These are phyloP conservation scores for Drosophila limbata DNA, from an alignment of 2,888 invertebrate species.

Conservation along the genomic window DNA sequence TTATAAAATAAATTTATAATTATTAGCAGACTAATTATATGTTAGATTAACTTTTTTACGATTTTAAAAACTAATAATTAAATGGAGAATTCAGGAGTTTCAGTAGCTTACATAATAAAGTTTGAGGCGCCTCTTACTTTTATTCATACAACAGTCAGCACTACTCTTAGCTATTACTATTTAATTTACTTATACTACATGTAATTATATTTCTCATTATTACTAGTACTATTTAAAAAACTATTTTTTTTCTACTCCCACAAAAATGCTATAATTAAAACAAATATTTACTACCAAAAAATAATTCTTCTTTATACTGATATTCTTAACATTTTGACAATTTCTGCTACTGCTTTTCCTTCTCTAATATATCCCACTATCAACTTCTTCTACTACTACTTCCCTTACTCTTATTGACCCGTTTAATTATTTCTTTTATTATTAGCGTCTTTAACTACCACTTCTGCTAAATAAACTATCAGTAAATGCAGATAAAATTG, in stretches of 20 bases:
- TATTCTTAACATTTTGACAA: no score
- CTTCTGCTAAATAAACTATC: neutral
- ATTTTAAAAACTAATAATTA: neutral
- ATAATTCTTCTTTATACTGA: no score
- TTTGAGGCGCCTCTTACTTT: neutral
- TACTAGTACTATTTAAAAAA: neutral
- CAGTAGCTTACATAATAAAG: neutral
- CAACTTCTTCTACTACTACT: neutral
- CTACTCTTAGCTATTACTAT: neutral
- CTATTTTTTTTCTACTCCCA: neutral
- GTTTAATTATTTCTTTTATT: no score
- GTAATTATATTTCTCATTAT: neutral
- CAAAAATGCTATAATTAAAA: neutral
- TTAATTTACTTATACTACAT: neutral
- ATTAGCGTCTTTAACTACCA: no score
- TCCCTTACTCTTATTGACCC: no score
- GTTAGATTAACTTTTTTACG: neutral
- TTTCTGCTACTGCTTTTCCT: neutral
- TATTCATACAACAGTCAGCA: neutral
- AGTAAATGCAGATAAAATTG: constrained; percentile 38
- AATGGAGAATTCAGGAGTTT: neutral
- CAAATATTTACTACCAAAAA: neutral
- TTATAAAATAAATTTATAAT: neutral
- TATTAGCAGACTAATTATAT: neutral
- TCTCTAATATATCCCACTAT: neutral